Evolutionary conservation across 53 echinoderm and acorn worm genomes (phyloP), one percentile per base, ranked within the genome.

Genomic region (Hippasteria phrygiana): DNA sequence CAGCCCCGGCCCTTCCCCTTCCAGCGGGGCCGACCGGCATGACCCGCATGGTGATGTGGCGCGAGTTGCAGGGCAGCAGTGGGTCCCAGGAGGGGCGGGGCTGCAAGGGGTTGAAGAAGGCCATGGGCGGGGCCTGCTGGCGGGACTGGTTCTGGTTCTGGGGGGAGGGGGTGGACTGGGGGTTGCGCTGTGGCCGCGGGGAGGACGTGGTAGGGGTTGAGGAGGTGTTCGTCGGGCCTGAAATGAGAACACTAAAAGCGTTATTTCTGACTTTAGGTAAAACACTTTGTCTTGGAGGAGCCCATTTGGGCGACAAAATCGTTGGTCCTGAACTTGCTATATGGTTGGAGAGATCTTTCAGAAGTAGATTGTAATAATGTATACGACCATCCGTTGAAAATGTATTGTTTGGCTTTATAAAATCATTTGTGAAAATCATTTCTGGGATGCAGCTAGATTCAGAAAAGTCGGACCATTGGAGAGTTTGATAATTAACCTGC

Each of bases 21-120:
- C 85, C 85, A 20, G 47, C 1, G 71, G 71, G 40, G 78, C 77
- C 73, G 0, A 50, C 34, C 9, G 80, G 43, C 88, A 91, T 81
- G 32, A 74, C 73, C 39, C 83, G 77, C 14, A 87, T 90, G 45
- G 88, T 55, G 67, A 91, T 77, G 74, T 98, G 98, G 5, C 98
- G 91, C 4, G 98, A 98, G 70, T 91, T 90, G 56, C 98, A 98
- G 67, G 94, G 96, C 59, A 98, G 84, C 64, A 93, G 91, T 0
- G 95, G 96, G 74, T 98, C 98, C 94, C 96, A 97, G 71, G 91
- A 75, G 2, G 69, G 87, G 55, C 87, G 90, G 2, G 75, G 65
- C 28, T 81, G 81, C 39, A 92, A 79, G 14, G 93, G 89, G 71
- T 91, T 93, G 73, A 96, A 91, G 46, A 92, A 74, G 69, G 73